Base-by-base conservation (phyloP, 2,888 invertebrate genomes). In the Lissocephala sabroskyi region DNA sequence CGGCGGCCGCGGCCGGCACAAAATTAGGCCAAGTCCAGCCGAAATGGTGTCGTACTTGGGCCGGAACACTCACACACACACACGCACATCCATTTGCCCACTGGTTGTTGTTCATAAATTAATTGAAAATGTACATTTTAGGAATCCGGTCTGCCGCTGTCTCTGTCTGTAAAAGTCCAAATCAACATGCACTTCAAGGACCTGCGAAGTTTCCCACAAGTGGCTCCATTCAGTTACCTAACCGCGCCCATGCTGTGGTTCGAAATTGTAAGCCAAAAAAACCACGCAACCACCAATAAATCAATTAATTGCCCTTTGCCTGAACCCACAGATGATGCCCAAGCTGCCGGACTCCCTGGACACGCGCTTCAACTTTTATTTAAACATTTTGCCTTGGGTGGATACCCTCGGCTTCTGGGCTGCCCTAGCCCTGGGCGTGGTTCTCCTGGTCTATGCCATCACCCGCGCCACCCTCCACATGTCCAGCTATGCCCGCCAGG, bases 201-300 rank as follows among this genome's bases (percentile, higher is more conserved):
- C 76, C 86, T 95, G 40, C 86, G 87, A 1, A 80, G 84, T 3
- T 92, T 94, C 67, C 87, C 88, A 1, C 88, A 91, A 65, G 88
- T 89, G 0, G 88, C 88, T 1, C 86, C 85, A 46, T 94, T 95
- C 78, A 86, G 90, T 43, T 86, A 93, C 62, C 86, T 92, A 81
- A 89, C 92, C 9, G 84, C 95, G 2, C 96, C 96, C 0, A 86
- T 95, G 79, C 85, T 95, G 2, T 96, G 95, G 95, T 94, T 94
- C 61, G 95, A 95, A 88, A 93, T 94, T 80, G 95, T 95, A 88
- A 92, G 93, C 90, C 35, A 30, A 30, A 30, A 30, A 11, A 1
- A 32, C 7, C 11, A 32, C 2, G 11, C 11, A 33, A 33, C 14
- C 35, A 35, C 23, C 7, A 23, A 23, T 3, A n/a, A 33, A 11